Percentiles rank a stretch among this genome's conserved stretches.
Conservation (phyloP, 2,888 invertebrate genomes). For the Hypsopygia costalis region DNA sequence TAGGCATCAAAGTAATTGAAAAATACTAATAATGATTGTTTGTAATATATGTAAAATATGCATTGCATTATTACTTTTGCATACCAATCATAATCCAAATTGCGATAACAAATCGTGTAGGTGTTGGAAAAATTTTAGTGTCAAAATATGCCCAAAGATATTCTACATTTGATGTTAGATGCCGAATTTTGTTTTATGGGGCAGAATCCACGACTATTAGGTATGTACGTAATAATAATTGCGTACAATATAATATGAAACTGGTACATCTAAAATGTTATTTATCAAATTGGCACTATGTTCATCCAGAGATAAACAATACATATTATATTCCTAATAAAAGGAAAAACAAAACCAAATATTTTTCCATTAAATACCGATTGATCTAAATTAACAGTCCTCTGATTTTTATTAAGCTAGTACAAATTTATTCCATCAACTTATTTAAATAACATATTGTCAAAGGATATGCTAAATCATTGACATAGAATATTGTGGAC, state of each 20-base stretch:
- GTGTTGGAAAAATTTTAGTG: constrained; percentile 14
- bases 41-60: no score
- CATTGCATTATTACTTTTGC: background rate
- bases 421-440: constrained; percentile 29
- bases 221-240: background rate
- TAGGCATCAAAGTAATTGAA: background rate
- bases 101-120: constrained; percentile 29
- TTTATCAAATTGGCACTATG: constrained; percentile 50
- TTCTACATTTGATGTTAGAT: background rate
- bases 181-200: no score
- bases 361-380: background rate
- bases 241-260: background rate
- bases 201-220: no score
- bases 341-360: background rate
- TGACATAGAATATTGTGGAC: constrained; percentile 32
- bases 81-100: constrained; percentile 17
- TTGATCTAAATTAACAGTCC: constrained; percentile 23
- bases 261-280: background rate
- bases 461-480: constrained; percentile 52
- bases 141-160: constrained; percentile 5
- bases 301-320: constrained; percentile 14
- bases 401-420: constrained; percentile 24
- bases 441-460: constrained; percentile 40
- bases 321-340: background rate
- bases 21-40: no score